Base-by-base conservation (phyloP, 2,888 invertebrate species). In the Scaeva pyrastri region DNA sequence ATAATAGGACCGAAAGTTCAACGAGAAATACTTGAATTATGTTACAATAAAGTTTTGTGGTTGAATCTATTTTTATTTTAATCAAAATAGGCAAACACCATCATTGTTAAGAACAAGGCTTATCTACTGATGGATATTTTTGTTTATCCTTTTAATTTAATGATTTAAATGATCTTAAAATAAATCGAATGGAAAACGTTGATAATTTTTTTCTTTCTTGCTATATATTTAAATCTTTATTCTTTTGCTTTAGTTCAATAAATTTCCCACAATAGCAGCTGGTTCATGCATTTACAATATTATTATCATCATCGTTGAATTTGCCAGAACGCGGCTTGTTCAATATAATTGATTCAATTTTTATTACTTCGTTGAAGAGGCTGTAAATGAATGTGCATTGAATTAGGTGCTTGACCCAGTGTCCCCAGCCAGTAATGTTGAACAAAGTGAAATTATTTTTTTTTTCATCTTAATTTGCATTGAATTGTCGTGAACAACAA, bases 291-390 rank as follows among this genome's bases (percentile, higher is more conserved):
- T 48, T 48, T 19, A 48, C 45, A 48, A 48, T 16, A 16, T 11
- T 21, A 31, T n/a, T 62, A 26, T 16, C n/a, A 26, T 26, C n/a
- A 45, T 23, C 62, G 43, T 52, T 39, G 14, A 11, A 62, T 6
- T 8, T 39, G 16, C 6, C 39, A 39, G 14, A 7, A 45, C 31
- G 48, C 66, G 66, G 66, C 31, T 66, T 36, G 48, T 66, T 66
- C 66, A 66, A 66, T 66, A 66, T 66, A 66, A 66, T 66, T 66
- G 66, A 66, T 48, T 66, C 45, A 66, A 48, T 66, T 66, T 66
- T 66, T 66, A 66, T 66, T 66, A 12, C 48, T 48, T 66, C 19
- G 48, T 66, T 66, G 31, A 14, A 66, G 66, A 48, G 31, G 36
- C 48, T 36, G 19, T 48, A 19, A 66, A 66, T 66, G 48, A 48